Evolutionary conservation across 2,888 invertebrate genomes (phyloP), one percentile per base, ranked within the genome.

Genomic region (Ophion ventricosus): DNA sequence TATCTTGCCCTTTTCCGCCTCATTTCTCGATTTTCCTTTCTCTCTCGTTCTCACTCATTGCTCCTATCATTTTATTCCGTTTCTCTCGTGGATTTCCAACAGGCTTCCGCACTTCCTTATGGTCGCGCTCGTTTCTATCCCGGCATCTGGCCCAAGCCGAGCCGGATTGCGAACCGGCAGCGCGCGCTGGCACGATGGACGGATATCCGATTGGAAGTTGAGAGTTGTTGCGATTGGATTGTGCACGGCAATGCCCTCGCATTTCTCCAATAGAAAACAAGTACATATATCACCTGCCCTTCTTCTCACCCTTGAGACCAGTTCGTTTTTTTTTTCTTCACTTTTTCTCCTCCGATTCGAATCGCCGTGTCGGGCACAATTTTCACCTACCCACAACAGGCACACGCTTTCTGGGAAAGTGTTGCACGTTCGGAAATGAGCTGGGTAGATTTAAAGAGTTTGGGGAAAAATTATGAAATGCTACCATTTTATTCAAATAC

Each of bases 181-280:
- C 25, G 23, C 43, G 10, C 8, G 35, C 72, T 35, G 8, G 23
- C 57, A 29, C 76, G 56, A 73, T 20, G 66, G 67, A 70, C 75
- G 82, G 82, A 84, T 82, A 80, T 83, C 77, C 80, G 80, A 83
- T 85, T 85, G 85, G 76, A 85, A 76, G 80, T 81, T 77, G 74
- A 77, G 70, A 66, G 14, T 43, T 43, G 66, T 79, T 54, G 40
- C 80, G 85, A 86, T 83, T 83, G 83, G 77, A 82, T 86, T 82
- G 64, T 64, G 56, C 76, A 59, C 23, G 43, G n/a, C 61, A 59
- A 29, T 43, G 43, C 43, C 43, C 2, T 14, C n/a, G n/a, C 43
- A 43, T 43, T 43, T 43, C 14, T 67, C 10, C 25, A 26, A 20
- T 29, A 29, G 20, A 61, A 72, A n/a, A 10, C 26, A 0, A 40